Evolutionary conservation across 2,113 vertebrate species (phyloP).

Genomic region (Hylia prasina): DNA sequence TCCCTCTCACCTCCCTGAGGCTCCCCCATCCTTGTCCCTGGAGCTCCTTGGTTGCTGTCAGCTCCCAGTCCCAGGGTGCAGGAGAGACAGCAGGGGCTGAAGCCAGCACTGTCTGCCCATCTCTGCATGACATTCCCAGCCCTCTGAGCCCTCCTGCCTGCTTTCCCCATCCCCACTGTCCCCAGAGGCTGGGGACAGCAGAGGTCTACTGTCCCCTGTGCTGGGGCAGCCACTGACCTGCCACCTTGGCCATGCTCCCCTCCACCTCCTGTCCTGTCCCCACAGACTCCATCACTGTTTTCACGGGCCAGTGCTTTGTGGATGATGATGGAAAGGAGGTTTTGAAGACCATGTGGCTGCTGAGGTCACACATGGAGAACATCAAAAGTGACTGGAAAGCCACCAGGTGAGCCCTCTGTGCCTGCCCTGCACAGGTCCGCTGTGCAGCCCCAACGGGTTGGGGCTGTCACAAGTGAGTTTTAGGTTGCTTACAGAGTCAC

Average conservation of each 20-base stretch:
- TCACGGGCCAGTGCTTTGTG: constrained; percentile 22
- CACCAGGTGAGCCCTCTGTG: neutral
- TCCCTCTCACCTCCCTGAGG: neutral
- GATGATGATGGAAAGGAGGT: fast-evolving
- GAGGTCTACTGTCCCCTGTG: fast-evolving
- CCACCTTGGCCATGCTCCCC: fast-evolving
- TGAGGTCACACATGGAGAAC: fast-evolving
- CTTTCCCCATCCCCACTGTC: neutral
- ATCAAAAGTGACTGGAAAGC: neutral
- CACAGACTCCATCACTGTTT: neutral
- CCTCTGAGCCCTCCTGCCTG: neutral
- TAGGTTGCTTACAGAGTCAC: neutral
- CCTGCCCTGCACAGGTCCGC: neutral
- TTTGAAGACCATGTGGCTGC: constrained; percentile 39
- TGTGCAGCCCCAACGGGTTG: fast-evolving
- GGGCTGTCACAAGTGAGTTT: neutral
- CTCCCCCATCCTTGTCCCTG: neutral
- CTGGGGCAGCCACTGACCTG: neutral
- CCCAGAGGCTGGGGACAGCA: neutral
- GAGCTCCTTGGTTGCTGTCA: neutral
- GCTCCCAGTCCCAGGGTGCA: neutral
- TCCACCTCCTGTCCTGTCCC: neutral
- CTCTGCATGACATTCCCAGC: fast-evolving
- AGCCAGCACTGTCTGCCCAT: neutral
- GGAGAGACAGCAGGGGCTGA: neutral